Evolutionary conservation across 2,113 vertebrate genomes (phyloP), one percentile per base, ranked within the genome.

Genomic region (Cnemophilus loriae): DNA sequence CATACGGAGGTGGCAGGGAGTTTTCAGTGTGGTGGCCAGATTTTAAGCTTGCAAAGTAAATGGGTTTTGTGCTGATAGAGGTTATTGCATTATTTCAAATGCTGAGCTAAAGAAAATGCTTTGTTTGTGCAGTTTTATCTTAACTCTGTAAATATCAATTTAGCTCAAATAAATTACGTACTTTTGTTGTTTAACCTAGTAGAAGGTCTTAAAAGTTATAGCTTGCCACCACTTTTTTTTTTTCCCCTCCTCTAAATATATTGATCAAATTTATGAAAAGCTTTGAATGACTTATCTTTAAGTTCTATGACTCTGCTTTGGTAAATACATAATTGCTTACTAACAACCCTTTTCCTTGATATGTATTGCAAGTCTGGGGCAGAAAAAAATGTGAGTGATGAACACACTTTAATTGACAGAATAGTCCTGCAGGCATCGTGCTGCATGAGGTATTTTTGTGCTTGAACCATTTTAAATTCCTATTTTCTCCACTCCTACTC

Each of bases 371-470:
- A 81, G 81, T 55, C 69, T 69, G 42, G 42, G 67, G 30, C 27
- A 55, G 75, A 76, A 87, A 35, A 35, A 84, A 91, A 75, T 35
- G 35, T 37, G 57, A 33, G 2, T 50, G 57, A 70, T 69, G 78
- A 95, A 41, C 50, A 12, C 42, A 3, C 13, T 95, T 77, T 64
- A 74, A 87, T 89, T 84, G 81, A 76, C 57, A 63, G 56, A 79
- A 50, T 26, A 53, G 77, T 87, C 84, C 82, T 94, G 63, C 87
- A 79, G 96, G 86, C 84, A 61, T 93, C 3, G 42, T 93, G 77
- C 81, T 90, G 84, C 67, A 85, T 95, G 89, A 91, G 67, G 37
- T 71, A 61, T 96, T 87, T 39, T 49, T 85, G 74, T 85, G 57
- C 33, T 91, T 61, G 46, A 82, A 83, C 23, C 39, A 57, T 61